These are phyloP conservation scores for Salvelinus namaycush DNA, from an alignment of 2,113 vertebrate genomes.

Conservation along the genomic window DNA sequence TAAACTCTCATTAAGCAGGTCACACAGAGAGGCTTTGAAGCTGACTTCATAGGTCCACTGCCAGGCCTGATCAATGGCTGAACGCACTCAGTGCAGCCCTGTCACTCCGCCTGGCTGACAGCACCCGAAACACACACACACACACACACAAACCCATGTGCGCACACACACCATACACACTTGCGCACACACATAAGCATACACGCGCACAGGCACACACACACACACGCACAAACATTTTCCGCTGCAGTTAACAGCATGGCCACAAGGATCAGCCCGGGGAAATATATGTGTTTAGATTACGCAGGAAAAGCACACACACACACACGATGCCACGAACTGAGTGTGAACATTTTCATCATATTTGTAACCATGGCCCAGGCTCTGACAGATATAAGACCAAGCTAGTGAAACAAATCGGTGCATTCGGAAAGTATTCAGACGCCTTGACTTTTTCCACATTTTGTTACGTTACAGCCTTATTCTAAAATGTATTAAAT, in stretches of 20 bases:
- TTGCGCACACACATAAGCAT: background rate
- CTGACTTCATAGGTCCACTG: conserved; percentile 20
- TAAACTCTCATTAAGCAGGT: conserved; percentile 22
- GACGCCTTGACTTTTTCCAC: too few relatives aligned
- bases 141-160: background rate
- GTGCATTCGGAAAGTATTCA: too few relatives aligned
- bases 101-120: conserved; percentile 16
- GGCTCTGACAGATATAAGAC: background rate
- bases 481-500: too few relatives aligned
- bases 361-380: background rate
- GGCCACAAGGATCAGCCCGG: background rate
- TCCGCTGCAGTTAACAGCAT: background rate
- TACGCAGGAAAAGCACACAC: background rate
- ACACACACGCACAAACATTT: background rate
- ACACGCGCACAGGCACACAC: background rate
- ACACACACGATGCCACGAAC: background rate
- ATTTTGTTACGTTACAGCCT: too few relatives aligned
- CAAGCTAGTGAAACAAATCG: background rate
- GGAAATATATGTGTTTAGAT: background rate
- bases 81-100: conserved; percentile 7
- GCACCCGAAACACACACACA: background rate
- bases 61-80: conserved; percentile 31
- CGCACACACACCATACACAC: background rate
- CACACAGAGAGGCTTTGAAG: conserved; percentile 35
- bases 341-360: background rate